Conservation (phyloP, 2,888 invertebrate genomes). For the Cephus pulcher region DNA sequence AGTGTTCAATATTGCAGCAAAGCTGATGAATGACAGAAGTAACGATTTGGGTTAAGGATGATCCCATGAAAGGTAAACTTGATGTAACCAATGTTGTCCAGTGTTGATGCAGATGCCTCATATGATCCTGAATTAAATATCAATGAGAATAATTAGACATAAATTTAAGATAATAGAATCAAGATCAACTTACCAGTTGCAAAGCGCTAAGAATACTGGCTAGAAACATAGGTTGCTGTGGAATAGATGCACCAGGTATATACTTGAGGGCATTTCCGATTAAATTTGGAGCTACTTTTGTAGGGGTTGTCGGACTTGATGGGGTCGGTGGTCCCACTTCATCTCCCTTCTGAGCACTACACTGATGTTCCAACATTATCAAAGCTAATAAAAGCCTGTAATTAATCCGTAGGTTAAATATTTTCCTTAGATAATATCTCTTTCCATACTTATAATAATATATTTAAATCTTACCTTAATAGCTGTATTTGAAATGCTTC, state of each 20-base stretch:
- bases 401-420: conserved; percentile 7
- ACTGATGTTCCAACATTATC: conserved; percentile 81
- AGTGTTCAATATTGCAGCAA: conserved; percentile 80
- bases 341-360: conserved; percentile 70
- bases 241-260: conserved; percentile 74
- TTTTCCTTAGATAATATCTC: neutral
- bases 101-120: conserved; percentile 81
- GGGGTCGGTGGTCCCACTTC: conserved; percentile 46
- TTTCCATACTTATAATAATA: neutral
- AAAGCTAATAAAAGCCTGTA: conserved; percentile 75
- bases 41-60: conserved; percentile 80
- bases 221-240: conserved; percentile 86
- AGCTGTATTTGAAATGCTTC: conserved; percentile 79
- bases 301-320: conserved; percentile 48
- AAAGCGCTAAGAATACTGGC: conserved; percentile 82
- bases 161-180: neutral
- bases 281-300: conserved; percentile 51
- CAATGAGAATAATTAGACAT: conserved; percentile 7
- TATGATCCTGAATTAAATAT: conserved; percentile 68
- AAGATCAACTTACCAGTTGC: conserved; percentile 66
- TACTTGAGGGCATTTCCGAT: conserved; percentile 69
- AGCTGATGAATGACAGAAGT: conserved; percentile 84
- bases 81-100: conserved; percentile 87
- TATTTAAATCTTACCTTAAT: conserved; percentile 65
- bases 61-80: conserved; percentile 83